Evolutionary conservation across 2,797 vertebrate genomes (phyloP), one percentile per base, ranked within the genome.

Genomic region (Phoebastria nigripes): DNA sequence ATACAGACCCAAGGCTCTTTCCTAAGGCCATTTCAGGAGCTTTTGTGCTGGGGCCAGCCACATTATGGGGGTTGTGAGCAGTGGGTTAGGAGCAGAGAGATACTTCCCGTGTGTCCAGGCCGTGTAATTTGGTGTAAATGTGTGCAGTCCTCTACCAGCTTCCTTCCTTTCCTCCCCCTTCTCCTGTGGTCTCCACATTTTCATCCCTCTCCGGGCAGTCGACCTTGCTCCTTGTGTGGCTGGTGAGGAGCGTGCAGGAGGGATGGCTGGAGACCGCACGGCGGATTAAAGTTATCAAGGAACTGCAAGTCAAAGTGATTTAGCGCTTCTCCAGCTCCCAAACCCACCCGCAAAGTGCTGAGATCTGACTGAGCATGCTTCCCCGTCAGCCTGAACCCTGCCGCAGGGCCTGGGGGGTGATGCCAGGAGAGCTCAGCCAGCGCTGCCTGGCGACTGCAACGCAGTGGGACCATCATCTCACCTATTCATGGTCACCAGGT

Each of bases 381-480:
- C 33, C 49, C 28, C 28, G 5, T 11, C 51, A 31, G 58, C 37
- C 31, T 5, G 18, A 15, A 29, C 25, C 15, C 49, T 42, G 16
- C 46, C 12, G 25, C 39, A 11, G 25, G 7, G 20, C n/a, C 25
- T 28, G 14, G 1, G 24, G 7, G 31, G 11, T 22, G 39, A 13
- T n/a, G 25, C 39, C 20, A 3, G 9, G 26, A 33, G 52, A 33
- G 62, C 62, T 26, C 41, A 12, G 28, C 42, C 6, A 1, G n/a
- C 7, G 25, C 54, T 15, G 31, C 29, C 3, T 6, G 31, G 39
- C 11, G 4, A 8, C 44, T 10, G 65, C 33, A 5, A 10, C 6
- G 12, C 9, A 5, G 33, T 2, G 12, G 19, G 46, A 15, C 17
- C 33, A 2, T 25, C 42, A 3, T 25, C 42, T 4, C 2, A 3